Evolutionary conservation across 2,797 vertebrate genomes (phyloP), one percentile per base, ranked within the genome.

Genomic region (Malurus leucopterus): DNA sequence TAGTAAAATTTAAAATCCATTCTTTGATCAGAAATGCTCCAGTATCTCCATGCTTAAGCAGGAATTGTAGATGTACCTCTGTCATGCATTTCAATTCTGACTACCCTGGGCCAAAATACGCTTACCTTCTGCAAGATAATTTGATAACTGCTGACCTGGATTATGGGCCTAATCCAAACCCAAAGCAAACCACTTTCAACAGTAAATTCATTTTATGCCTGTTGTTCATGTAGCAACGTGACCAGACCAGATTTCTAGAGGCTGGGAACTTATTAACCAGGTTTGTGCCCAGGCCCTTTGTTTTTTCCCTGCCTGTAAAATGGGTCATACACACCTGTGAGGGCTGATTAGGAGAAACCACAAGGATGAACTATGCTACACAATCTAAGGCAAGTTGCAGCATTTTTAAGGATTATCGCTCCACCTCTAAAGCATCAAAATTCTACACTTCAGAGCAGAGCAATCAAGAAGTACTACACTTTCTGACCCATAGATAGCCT

Each of bases 121-220:
- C 80, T 78, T 85, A 84, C 67, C 38, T 78, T 80, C 70, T 79
- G 34, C 71, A 84, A 79, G 57, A 76, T 57, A 75, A 76, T 57
- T 82, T 70, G 70, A 27, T 88, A 87, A 92, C 49, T 92, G 77
- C 70, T 94, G 84, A 95, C 71, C 91, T 92, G 61, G 68, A 88
- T 92, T 89, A 85, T 62, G 62, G 69, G 50, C 20, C 61, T 90
- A 88, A 91, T 91, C 89, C 83, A 92, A 91, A 82, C 55, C 19
- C 41, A 74, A 71, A 93, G 76, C 61, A 88, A 92, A 90, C 80
- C 55, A 80, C 64, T 83, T 92, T 82, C 63, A 80, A 72, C 32
- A 2, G 2, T 84, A 80, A 32, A 68, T 86, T 94, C 50, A 63
- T 74, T 83, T 86, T 87, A 62, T 49, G 27, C 54, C 67, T 55